Percentiles rank a stretch among this genome's conserved stretches.
Conservation (phyloP, 2,113 vertebrate genomes). For the Cyanoramphus novaezelandiae region DNA sequence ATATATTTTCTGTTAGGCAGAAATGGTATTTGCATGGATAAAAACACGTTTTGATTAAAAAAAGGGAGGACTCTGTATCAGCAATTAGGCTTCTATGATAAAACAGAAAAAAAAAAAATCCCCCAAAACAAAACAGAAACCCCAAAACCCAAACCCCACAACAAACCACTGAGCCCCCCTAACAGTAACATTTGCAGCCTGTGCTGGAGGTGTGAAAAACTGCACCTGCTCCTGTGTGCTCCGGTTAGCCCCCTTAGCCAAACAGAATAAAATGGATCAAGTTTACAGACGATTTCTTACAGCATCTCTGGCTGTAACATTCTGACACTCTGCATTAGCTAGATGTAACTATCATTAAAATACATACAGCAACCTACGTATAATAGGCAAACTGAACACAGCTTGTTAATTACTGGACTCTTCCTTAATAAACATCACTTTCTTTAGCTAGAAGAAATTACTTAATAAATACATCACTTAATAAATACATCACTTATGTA, state of each 20-base stretch:
- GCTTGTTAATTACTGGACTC: background rate
- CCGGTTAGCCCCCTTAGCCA: background rate
- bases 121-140: background rate
- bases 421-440: background rate
- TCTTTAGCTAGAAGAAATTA: background rate
- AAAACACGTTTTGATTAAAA: background rate
- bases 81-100: background rate
- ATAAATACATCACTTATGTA: too few species aligned
- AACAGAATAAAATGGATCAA: background rate
- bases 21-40: background rate
- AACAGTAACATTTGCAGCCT: background rate
- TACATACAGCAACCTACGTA: background rate
- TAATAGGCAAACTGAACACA: background rate
- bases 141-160: background rate
- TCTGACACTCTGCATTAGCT: background rate
- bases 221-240: background rate
- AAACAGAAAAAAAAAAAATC: background rate
- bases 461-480: background rate
- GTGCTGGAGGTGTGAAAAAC: conserved; percentile 22
- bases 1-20: background rate
- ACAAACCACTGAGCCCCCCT: background rate
- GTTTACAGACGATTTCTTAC: background rate
- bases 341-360: background rate
- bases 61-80: background rate
- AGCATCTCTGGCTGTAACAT: background rate